Evolutionary conservation across 2,888 invertebrate genomes (phyloP).

Genomic region (Strigamia transsilvanica): DNA sequence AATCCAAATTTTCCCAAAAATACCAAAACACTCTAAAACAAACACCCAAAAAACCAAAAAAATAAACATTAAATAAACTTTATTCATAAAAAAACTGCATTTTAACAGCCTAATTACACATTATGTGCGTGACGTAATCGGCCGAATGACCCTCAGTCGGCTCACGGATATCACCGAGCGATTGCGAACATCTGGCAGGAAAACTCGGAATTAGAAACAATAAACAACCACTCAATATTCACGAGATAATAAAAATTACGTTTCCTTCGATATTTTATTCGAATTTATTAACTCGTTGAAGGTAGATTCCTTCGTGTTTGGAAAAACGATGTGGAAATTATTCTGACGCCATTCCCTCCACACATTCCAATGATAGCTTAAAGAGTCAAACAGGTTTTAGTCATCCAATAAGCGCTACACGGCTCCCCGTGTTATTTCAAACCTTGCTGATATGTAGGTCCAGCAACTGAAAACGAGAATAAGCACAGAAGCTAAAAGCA

Average conservation of each 20-base stretch:
- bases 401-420: too few species aligned
- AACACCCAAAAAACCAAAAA: too few species aligned
- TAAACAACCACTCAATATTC: too few species aligned
- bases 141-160: background rate
- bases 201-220: too few species aligned
- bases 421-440: background rate
- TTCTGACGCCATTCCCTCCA: conserved; percentile 21
- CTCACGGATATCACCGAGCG: background rate
- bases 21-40: background rate
- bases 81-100: background rate
- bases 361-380: conserved; percentile 10
- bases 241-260: background rate
- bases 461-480: conserved; percentile 15
- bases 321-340: conserved; percentile 24
- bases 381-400: background rate
- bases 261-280: conserved; percentile 3
- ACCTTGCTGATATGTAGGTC: conserved; percentile 33
- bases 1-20: too few species aligned
- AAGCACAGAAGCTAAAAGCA: background rate
- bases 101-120: background rate
- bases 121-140: background rate
- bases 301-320: background rate
- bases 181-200: background rate
- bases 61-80: background rate
- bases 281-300: background rate